Percentiles rank a stretch among this genome's conserved stretches.
Evolutionary conservation across 2,113 vertebrate genomes (phyloP).

Genomic region (Cyphomyrus plagiostoma): DNA sequence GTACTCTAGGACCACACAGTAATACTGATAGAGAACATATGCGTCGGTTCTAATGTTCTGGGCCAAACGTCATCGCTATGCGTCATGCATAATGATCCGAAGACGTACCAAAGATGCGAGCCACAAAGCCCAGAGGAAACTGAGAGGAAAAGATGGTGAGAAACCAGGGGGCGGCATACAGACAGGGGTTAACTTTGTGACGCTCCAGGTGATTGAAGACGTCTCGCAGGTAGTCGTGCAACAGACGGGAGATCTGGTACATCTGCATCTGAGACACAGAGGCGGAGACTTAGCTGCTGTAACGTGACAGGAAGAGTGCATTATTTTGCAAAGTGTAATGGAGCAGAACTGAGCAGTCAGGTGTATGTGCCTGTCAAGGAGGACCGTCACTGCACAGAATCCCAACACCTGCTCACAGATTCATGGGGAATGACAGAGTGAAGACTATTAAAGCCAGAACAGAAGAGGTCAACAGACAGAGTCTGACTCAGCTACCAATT

Average conservation of each 20-base stretch:
- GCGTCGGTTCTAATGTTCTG: background rate
- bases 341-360: background rate
- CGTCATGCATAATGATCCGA: background rate
- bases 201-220: slow-evolving; percentile 90
- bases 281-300: background rate
- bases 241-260: slow-evolving; percentile 94
- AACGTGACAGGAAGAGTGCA: background rate
- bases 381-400: background rate
- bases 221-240: slow-evolving; percentile 93
- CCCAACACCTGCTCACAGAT: background rate
- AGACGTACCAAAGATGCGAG: slow-evolving; percentile 87
- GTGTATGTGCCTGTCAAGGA: background rate
- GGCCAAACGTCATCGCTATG: background rate
- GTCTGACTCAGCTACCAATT: background rate
- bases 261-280: slow-evolving; percentile 65
- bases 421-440: background rate
- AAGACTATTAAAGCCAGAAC: background rate
- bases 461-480: background rate
- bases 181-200: slow-evolving; percentile 90
- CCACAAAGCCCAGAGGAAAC: slow-evolving; percentile 45
- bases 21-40: background rate
- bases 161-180: slow-evolving; percentile 96
- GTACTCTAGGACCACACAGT: background rate
- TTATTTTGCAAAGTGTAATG: background rate
- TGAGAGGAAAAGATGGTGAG: slow-evolving; percentile 93